Conservation (phyloP, 2,888 invertebrate species). For the Euzophera pinguis region DNA sequence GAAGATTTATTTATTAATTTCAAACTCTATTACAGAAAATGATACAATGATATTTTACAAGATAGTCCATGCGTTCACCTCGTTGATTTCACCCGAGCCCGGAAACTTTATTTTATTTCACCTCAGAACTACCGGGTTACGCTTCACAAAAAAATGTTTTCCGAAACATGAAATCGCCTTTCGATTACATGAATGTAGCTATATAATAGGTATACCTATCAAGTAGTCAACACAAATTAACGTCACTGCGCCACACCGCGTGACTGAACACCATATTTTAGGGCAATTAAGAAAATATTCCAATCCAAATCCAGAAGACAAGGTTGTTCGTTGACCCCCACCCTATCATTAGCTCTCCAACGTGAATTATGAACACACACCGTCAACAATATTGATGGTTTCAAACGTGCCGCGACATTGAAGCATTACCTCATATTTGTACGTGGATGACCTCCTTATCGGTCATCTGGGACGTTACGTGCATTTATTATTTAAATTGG, state of each 20-base stretch:
- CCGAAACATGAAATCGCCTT: no score
- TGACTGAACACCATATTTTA: conserved; percentile 57
- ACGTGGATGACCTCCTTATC: conserved; percentile 63
- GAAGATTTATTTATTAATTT: no score
- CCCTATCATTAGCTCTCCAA: conserved; percentile 40
- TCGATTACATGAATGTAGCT: no score
- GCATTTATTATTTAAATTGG: conserved; percentile 65
- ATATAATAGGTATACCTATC: background rate
- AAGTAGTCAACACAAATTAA: conserved; percentile 10
- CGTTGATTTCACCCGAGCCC: no score
- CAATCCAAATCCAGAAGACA: conserved; percentile 47
- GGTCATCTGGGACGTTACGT: conserved; percentile 66
- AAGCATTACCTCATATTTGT: conserved; percentile 63
- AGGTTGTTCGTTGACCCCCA: conserved; percentile 57
- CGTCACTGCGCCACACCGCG: conserved; percentile 34
- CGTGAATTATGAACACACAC: conserved; percentile 42
- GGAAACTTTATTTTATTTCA: no score
- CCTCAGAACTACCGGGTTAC: no score
- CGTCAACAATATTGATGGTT: conserved; percentile 31
- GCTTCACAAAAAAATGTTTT: no score
- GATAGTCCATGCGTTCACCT: no score
- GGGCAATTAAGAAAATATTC: conserved; percentile 56
- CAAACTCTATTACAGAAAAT: no score
- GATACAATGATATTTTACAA: no score
- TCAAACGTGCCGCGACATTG: conserved; percentile 41